Conservation (phyloP, 2,888 invertebrate genomes). For the Chironomus tentans region DNA sequence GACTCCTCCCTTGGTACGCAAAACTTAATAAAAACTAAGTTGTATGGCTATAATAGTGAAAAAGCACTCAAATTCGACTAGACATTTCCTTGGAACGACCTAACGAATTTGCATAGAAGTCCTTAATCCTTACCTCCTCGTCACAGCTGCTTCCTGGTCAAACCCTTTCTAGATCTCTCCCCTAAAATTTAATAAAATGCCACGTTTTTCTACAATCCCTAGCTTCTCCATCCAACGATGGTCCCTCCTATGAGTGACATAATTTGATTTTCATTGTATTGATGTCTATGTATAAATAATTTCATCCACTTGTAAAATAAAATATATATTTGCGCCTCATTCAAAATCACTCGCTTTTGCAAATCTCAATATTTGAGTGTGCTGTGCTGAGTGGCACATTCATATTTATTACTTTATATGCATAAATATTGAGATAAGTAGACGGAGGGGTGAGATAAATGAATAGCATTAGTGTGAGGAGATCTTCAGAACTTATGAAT, state of each 20-base stretch:
- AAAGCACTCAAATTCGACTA: too few species aligned
- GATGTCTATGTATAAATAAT: slow-evolving; percentile 6
- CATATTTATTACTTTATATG: neutral
- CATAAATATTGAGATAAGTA: neutral
- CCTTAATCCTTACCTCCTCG: too few species aligned
- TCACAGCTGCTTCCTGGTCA: too few species aligned
- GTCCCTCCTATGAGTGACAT: neutral
- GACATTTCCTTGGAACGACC: too few species aligned
- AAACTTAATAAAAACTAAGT: too few species aligned
- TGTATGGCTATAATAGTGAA: too few species aligned
- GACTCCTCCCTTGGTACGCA: too few species aligned
- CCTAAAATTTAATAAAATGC: too few species aligned
- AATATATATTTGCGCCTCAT: neutral
- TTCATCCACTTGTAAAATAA: slow-evolving; percentile 8
- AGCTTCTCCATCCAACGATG: too few species aligned
- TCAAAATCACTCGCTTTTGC: neutral
- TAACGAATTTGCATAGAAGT: too few species aligned
- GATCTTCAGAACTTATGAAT: neutral
- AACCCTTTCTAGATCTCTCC: too few species aligned
- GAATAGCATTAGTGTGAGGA: neutral
- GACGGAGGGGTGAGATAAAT: neutral
- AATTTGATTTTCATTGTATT: slow-evolving; percentile 7
- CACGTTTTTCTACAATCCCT: too few species aligned
- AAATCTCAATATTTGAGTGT: neutral
- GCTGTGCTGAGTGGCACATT: neutral